Evolutionary conservation across 2,113 vertebrate species (phyloP), one percentile per base, ranked within the genome.

Genomic region (Hassar affinis): DNA sequence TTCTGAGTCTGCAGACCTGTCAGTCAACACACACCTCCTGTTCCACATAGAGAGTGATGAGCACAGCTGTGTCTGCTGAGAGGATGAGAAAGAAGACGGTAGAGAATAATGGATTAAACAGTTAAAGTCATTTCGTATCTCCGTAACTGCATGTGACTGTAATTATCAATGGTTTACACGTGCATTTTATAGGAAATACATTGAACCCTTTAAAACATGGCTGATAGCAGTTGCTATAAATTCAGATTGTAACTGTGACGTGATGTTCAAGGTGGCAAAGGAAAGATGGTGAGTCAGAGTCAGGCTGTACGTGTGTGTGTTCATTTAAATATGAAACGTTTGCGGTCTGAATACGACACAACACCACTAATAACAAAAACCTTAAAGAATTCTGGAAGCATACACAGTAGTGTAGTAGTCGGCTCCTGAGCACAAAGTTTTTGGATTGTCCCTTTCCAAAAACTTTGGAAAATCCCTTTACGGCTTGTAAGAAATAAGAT

Each of bases 1-100:
- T 86, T 85, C 69, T 83, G 78, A 86, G 42, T 87, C 74, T 78
- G 77, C 85, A 80, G 85, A 85, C 59, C 87, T 88, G 87, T 85
- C 85, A 85, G 77, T 88, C 85, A 85, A 17, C 59, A 77, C 42
- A 84, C 82, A 79, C 74, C 79, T 82, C 35, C 57, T 78, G 66
- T 80, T 79, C 61, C 75, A 68, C 68, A 56, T 6, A 79, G 51
- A 68, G 51, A 75, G 68, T 47, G 51, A 72, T 75, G 64, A 78
- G 62, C 62, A 30, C 85, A 88, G 85, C 83, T 86, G 87, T 82
- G 68, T 79, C 82, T 61, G 75, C 62, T 35, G 51, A 35, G 74
- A 76, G 27, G 4, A 5, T 54, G 51, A 76, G 27, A 33, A 17
- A 45, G 27, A 35, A 57, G 30, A 52, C 22, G 22, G 18, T 3